Conservation (phyloP, 1,140 invertebrate species). For the Bombus pascuorum region DNA sequence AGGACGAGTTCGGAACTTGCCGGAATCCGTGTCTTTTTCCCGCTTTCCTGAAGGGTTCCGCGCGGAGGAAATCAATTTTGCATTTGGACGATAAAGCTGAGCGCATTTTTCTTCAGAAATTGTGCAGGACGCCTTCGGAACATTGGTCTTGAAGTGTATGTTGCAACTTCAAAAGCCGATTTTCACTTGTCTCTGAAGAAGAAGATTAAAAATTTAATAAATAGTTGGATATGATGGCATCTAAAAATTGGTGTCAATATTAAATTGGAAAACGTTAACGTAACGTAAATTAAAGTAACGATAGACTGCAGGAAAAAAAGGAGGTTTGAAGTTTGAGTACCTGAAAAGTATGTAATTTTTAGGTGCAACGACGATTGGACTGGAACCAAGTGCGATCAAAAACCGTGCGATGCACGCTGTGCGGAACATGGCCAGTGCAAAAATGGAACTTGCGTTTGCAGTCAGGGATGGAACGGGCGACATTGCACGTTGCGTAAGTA, state of each 20-base stretch:
- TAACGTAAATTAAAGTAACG: too few relatives aligned
- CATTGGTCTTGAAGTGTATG: neutral
- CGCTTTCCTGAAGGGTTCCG: slow-evolving; percentile 11
- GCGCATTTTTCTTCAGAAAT: neutral
- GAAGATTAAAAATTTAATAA: neutral
- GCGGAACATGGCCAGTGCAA: slow-evolving; percentile 97
- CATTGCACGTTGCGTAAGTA: slow-evolving; percentile 97
- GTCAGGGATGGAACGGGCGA: slow-evolving; percentile 98
- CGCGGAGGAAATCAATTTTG: slow-evolving; percentile 58
- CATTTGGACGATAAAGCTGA: slow-evolving; percentile 39
- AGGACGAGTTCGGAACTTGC: slow-evolving; percentile 59
- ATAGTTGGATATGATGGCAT: too few relatives aligned
- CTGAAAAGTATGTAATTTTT: neutral
- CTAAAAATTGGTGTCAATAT: too few relatives aligned
- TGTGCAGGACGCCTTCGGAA: neutral
- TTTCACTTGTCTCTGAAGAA: neutral
- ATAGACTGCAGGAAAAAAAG: neutral
- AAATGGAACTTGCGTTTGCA: slow-evolving; percentile 98
- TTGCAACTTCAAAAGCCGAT: neutral
- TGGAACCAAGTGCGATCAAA: slow-evolving; percentile 93
- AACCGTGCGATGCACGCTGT: slow-evolving; percentile 94
- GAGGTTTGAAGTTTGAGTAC: too few relatives aligned
- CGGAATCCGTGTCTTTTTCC: slow-evolving; percentile 44
- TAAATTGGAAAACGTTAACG: too few relatives aligned
- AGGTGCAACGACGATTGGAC: slow-evolving; percentile 95